These are phyloP conservation scores for Congeria kusceri DNA, from an alignment of 2,888 invertebrate genomes.

Conservation along the genomic window DNA sequence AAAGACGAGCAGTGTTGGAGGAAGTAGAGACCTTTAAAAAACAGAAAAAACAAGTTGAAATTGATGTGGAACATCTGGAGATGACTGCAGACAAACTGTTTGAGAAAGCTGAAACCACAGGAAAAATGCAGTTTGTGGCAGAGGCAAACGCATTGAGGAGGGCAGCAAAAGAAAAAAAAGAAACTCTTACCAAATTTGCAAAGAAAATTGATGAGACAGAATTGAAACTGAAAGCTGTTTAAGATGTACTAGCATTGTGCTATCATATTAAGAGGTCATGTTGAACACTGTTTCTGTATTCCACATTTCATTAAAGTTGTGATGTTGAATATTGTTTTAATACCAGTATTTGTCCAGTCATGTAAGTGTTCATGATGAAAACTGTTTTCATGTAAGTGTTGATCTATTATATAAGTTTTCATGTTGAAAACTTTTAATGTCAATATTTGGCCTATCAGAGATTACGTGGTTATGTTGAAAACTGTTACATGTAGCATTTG, in stretches of 20 bases:
- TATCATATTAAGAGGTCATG: no score
- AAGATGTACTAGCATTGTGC: neutral
- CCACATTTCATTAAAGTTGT: no score
- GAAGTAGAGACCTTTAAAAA: conserved; percentile 6
- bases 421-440: no score
- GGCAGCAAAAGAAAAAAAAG: conserved; percentile 5
- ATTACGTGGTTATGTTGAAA: no score
- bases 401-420: no score
- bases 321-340: no score
- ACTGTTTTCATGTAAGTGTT: no score
- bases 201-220: neutral
- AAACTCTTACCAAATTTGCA: neutral
- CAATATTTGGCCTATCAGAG: no score
- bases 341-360: no score
- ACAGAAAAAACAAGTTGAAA: conserved; percentile 8
- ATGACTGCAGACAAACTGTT: conserved; percentile 19
- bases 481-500: no score
- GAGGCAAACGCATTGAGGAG: conserved; percentile 19
- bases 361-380: no score
- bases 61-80: neutral
- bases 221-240: neutral
- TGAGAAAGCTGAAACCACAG: conserved; percentile 31
- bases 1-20: conserved; percentile 13
- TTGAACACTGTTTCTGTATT: no score
- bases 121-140: conserved; percentile 11